Conservation (phyloP, 2,113 vertebrate genomes). For the Psettodes erumei region DNA sequence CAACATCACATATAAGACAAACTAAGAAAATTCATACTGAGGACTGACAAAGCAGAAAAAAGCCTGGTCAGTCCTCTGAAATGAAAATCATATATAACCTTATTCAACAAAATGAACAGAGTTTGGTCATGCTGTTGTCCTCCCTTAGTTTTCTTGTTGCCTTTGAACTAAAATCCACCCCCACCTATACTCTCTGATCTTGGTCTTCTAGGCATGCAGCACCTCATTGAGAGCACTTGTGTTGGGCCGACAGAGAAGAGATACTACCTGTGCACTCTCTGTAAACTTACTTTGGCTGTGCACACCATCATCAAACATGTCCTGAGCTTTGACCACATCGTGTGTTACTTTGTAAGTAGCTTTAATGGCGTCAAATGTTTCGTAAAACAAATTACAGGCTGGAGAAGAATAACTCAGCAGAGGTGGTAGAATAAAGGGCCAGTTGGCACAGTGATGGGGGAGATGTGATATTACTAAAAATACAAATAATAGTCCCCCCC, state of each 20-base stretch:
- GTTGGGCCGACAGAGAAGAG: background rate
- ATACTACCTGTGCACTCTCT: slow-evolving; percentile 73
- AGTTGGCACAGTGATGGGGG: too few species aligned
- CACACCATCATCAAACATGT: slow-evolving; percentile 67
- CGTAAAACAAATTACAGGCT: background rate
- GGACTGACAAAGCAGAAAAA: too few species aligned
- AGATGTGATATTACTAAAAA: too few species aligned
- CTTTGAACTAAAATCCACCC: background rate
- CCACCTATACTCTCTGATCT: background rate
- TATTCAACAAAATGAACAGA: background rate
- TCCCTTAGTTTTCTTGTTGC: background rate
- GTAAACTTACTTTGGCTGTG: slow-evolving; percentile 43
- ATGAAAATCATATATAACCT: background rate
- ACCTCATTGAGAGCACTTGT: slow-evolving; percentile 68
- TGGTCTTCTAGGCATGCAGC: slow-evolving; percentile 66
- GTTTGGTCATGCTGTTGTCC: background rate
- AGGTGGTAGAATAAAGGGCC: background rate
- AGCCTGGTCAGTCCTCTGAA: background rate
- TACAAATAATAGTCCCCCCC: too few species aligned
- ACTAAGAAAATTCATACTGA: background rate
- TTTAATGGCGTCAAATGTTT: background rate
- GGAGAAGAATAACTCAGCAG: background rate
- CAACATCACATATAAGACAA: background rate
- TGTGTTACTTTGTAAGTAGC: slow-evolving; percentile 71
- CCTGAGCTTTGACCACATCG: slow-evolving; percentile 76